phyloP scores from a whole-genome alignment of 1,140 invertebrate genomes.

The Temnothorax curvispinosus region DNA sequence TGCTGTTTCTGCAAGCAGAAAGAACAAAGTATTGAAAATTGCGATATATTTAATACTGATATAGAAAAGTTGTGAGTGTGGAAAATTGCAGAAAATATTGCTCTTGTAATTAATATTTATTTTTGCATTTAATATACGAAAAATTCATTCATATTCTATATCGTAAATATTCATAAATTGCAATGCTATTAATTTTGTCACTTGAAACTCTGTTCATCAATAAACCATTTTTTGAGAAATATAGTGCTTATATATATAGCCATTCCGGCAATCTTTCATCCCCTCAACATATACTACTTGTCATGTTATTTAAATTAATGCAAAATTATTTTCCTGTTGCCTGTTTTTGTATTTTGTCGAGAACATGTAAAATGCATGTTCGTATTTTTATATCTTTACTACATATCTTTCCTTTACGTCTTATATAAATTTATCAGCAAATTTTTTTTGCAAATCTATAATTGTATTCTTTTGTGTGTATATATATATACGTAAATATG shows the following conservation, averaged over 20 bases:
- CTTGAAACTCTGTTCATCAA: neutral
- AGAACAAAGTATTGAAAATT: neutral
- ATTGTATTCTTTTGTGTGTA: neutral
- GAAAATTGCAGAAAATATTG: neutral
- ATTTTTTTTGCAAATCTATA: neutral
- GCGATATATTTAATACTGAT: neutral
- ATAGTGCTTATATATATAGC: too few relatives aligned
- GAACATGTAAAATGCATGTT: neutral
- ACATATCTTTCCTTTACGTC: neutral
- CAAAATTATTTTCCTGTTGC: neutral
- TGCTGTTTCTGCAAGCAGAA: constrained; percentile 83
- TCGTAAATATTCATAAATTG: constrained; percentile 4
- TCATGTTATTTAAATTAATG: constrained; percentile 19
- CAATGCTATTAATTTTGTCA: neutral
- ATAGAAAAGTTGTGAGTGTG: neutral
- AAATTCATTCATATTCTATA: neutral
- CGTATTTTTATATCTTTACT: too few relatives aligned
- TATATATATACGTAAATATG: too few relatives aligned
- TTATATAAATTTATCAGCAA: neutral
- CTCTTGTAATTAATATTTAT: neutral
- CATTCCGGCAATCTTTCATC: neutral
- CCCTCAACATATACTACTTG: neutral
- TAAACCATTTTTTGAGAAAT: neutral
- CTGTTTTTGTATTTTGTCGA: neutral
- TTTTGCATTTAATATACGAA: neutral